These are phyloP conservation scores for Bombus superbus DNA, from an alignment of 1,140 invertebrate species.

Conservation along the genomic window DNA sequence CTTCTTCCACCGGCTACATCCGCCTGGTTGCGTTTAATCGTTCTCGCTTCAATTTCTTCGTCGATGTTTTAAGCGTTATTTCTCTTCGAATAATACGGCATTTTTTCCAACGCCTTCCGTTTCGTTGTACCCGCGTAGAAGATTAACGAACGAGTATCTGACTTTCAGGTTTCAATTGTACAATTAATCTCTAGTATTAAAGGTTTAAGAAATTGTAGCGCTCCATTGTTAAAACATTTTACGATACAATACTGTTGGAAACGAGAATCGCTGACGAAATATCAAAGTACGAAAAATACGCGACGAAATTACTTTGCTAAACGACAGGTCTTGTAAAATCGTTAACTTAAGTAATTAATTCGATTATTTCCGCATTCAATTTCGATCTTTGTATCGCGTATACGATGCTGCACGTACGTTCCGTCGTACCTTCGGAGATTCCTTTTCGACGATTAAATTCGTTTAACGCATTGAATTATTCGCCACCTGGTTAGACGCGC, in stretches of 20 bases:
- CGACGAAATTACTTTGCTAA: background rate
- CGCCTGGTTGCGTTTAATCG: slow-evolving; percentile 44
- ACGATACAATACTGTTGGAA: background rate
- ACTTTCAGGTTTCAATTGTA: background rate
- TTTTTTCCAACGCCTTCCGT: too few species aligned
- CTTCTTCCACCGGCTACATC: background rate
- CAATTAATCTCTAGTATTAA: background rate
- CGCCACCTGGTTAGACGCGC: accelerated
- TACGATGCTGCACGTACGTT: background rate
- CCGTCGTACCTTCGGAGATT: background rate
- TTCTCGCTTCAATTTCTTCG: background rate
- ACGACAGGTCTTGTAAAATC: background rate
- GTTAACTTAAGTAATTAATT: background rate
- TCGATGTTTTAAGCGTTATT: background rate
- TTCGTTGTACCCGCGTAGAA: background rate
- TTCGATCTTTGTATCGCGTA: too few species aligned
- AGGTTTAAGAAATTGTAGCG: background rate
- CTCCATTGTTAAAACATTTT: background rate
- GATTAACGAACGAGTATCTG: background rate
- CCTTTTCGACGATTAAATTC: background rate
- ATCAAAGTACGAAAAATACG: too few species aligned
- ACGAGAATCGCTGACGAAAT: background rate
- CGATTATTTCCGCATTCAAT: background rate
- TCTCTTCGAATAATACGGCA: background rate
- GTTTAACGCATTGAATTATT: background rate